Conservation (phyloP, 2,888 invertebrate genomes). For the Tenthredo amoena region DNA sequence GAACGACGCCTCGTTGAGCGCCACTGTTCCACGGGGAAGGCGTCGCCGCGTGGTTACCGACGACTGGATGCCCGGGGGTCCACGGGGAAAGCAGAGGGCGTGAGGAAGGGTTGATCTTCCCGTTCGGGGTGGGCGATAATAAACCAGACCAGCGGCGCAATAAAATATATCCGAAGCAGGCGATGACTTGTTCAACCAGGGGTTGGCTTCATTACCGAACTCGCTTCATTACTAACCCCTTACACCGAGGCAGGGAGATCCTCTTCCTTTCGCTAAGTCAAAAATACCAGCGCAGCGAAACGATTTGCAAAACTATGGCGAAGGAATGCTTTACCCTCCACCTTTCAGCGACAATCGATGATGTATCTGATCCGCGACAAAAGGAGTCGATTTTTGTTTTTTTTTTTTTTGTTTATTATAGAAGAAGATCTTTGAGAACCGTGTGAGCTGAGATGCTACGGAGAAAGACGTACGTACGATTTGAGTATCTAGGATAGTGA, state of each 20-base stretch:
- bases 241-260: constrained; percentile 57
- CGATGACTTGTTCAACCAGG: constrained; percentile 75
- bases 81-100: constrained; percentile 65
- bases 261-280: neutral
- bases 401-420: no score
- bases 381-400: neutral
- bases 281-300: constrained; percentile 37
- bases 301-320: neutral
- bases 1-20: constrained; percentile 75
- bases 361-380: neutral
- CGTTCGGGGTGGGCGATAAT: constrained; percentile 69
- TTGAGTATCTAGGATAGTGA: constrained; percentile 35
- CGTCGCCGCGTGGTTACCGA: constrained; percentile 62
- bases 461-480: constrained; percentile 8
- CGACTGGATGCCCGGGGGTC: constrained; percentile 44
- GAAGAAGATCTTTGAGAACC: neutral
- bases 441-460: neutral
- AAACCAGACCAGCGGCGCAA: constrained; percentile 73
- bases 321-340: neutral
- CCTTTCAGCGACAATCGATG: neutral
- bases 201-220: constrained; percentile 75
- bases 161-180: constrained; percentile 76
- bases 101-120: constrained; percentile 74
- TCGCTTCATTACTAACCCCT: constrained; percentile 76
- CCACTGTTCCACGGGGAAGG: constrained; percentile 69